Evolutionary conservation across 2,888 invertebrate species (phyloP).

Genomic region (Pseudococcus longispinus): DNA sequence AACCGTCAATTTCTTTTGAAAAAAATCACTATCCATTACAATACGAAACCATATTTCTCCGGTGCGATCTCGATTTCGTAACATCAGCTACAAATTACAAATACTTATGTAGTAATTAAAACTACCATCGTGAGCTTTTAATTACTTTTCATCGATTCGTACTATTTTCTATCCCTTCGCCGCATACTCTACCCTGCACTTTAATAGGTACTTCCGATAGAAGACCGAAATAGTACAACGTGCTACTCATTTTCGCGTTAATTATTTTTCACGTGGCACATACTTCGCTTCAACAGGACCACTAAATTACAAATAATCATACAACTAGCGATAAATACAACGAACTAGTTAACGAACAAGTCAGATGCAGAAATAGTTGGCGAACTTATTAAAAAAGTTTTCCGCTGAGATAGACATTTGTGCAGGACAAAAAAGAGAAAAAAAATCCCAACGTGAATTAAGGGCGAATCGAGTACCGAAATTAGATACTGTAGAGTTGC

Average conservation of each 20-base stretch:
- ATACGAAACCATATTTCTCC: neutral
- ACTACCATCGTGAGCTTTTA: neutral
- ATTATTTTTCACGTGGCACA: neutral
- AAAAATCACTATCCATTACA: neutral
- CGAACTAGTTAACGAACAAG: slow-evolving; percentile 12
- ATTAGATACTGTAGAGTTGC: neutral
- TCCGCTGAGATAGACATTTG: neutral
- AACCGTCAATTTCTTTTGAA: neutral
- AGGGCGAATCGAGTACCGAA: neutral
- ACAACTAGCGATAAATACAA: neutral
- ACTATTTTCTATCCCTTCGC: neutral
- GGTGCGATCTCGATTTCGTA: neutral
- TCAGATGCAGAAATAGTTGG: neutral
- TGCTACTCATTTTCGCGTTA: neutral
- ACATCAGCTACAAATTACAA: neutral
- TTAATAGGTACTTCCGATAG: neutral
- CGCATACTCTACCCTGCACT: neutral
- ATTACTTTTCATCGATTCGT: neutral
- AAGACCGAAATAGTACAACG: neutral
- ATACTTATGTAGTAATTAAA: neutral
- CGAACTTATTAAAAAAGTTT: slow-evolving; percentile 5
- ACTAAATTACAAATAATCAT: neutral
- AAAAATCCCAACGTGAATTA: neutral
- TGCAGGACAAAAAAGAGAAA: neutral
- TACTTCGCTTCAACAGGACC: neutral